Percentiles rank a stretch among this genome's conserved stretches.
phyloP scores from a whole-genome alignment of 1,140 invertebrate genomes.

The Holotrichia oblita region DNA sequence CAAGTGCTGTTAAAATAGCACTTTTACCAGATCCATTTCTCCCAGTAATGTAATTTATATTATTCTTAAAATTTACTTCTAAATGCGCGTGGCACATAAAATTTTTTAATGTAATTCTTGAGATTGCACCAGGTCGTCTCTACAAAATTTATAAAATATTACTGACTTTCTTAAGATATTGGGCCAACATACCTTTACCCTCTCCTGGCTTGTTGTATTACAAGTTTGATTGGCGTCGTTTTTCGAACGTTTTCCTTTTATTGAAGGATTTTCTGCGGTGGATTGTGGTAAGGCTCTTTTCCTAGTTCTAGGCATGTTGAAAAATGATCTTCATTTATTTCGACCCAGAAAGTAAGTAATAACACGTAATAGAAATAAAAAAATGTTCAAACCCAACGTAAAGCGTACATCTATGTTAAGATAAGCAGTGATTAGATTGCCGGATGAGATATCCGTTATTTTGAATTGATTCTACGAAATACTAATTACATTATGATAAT shows the following conservation, averaged over 20 bases:
- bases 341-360: no score
- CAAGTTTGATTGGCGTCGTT: neutral
- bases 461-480: neutral
- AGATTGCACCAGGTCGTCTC: slow-evolving; percentile 73
- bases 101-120: slow-evolving; percentile 80
- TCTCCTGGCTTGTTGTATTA: neutral
- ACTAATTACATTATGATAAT: neutral
- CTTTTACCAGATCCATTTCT: slow-evolving; percentile 97
- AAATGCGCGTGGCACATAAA: slow-evolving; percentile 93
- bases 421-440: neutral
- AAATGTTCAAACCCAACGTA: neutral
- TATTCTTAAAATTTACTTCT: slow-evolving; percentile 76
- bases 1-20: slow-evolving; percentile 88
- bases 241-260: slow-evolving; percentile 29
- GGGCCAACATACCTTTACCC: neutral
- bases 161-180: neutral
- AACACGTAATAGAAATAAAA: neutral
- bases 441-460: neutral
- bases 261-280: neutral
- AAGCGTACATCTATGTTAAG: neutral
- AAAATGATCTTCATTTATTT: no score
- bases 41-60: slow-evolving; percentile 90
- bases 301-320: neutral
- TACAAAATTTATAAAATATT: slow-evolving; percentile 39
- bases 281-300: slow-evolving; percentile 37